Evolutionary conservation across 2,797 vertebrate genomes (phyloP).

Genomic region (Rhinella marina): DNA sequence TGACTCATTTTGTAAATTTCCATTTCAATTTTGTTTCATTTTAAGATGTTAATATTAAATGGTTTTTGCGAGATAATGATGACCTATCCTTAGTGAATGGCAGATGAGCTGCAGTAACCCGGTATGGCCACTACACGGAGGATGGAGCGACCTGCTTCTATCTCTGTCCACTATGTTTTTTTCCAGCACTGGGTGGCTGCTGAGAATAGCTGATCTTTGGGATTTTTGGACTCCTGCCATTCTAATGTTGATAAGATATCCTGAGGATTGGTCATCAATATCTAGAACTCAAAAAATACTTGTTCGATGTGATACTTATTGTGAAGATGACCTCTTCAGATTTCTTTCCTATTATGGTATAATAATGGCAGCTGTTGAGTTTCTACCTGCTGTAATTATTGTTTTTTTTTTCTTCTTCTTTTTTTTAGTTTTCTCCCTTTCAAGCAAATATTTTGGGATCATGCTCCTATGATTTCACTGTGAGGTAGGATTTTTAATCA

Average conservation of each 20-base stretch:
- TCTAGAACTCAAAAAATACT: not conserved
- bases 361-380: not conserved
- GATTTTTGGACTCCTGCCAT: too few relatives aligned
- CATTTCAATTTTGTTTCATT: not conserved
- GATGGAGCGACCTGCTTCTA: too few relatives aligned
- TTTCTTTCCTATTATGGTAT: not conserved
- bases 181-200: too few relatives aligned
- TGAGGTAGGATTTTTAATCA: constrained; percentile 81
- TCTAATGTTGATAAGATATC: too few relatives aligned
- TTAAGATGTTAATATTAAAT: not conserved
- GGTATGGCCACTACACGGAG: too few relatives aligned
- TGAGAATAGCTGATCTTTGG: too few relatives aligned
- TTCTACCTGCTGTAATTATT: not conserved
- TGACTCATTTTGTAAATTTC: not conserved
- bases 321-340: not conserved
- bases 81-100: too few relatives aligned
- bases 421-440: constrained; percentile 91
- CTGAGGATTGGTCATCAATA: too few relatives aligned
- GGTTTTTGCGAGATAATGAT: too few relatives aligned
- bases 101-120: too few relatives aligned
- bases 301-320: not conserved
- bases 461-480: constrained; percentile 97
- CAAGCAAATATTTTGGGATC: constrained; percentile 81
- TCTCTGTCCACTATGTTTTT: too few relatives aligned
- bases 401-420: not conserved